Conservation (phyloP, 2,888 invertebrate species). For the Melieria crassipennis region DNA sequence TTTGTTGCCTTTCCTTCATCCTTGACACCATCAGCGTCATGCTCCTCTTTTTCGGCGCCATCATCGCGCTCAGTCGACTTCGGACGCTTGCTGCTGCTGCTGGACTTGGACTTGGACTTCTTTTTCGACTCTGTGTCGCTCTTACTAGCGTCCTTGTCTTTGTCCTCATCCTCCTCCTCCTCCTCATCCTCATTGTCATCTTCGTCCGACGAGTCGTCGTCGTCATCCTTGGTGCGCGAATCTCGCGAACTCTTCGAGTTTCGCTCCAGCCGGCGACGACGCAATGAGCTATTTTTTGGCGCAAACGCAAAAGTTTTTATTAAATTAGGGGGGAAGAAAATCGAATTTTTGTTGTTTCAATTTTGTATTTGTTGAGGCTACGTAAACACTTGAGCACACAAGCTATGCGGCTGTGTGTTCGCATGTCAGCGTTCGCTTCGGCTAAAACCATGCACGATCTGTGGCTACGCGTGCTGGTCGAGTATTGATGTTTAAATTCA, state of each 20-base stretch:
- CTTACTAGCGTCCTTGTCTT: constrained; percentile 46
- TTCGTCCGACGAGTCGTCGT: constrained; percentile 62
- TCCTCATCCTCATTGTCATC: constrained; percentile 49
- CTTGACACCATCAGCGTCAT: constrained; percentile 47
- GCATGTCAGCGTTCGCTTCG: too few species aligned
- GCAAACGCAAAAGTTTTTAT: constrained; percentile 49
- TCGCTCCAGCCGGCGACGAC: constrained; percentile 60
- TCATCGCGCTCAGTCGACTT: constrained; percentile 44
- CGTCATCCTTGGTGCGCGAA: constrained; percentile 49
- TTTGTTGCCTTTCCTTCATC: constrained; percentile 47
- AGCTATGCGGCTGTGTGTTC: too few species aligned
- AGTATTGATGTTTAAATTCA: too few species aligned
- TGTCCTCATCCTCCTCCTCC: constrained; percentile 64
- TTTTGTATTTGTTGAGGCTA: background rate
- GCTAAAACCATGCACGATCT: too few species aligned
- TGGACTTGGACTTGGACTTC: constrained; percentile 41
- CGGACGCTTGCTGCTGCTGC: constrained; percentile 42
- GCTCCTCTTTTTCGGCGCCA: constrained; percentile 43
- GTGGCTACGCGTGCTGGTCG: too few species aligned
- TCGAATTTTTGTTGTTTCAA: constrained; percentile 29
- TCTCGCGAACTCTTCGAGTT: constrained; percentile 53
- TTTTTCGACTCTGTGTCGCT: constrained; percentile 35
- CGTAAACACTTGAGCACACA: too few species aligned
- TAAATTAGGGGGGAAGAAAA: constrained; percentile 27
- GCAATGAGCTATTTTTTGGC: constrained; percentile 59